These are phyloP conservation scores for Cyprinus carpio DNA, from an alignment of 2,113 vertebrate genomes.

Conservation along the genomic window DNA sequence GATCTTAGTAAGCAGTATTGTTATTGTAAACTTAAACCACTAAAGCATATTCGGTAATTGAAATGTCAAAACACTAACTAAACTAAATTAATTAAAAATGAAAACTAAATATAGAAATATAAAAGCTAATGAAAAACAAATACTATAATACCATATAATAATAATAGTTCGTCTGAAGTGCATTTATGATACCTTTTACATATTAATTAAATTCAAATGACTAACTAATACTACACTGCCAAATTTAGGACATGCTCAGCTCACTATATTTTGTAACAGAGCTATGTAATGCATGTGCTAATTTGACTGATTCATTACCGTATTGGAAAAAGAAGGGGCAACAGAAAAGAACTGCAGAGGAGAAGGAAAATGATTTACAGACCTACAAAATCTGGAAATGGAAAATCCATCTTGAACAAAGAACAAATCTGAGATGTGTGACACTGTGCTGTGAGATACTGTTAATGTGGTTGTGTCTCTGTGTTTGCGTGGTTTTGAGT, in stretches of 20 bases:
- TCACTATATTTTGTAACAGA: not conserved
- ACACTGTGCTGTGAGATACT: constrained; percentile 56
- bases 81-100: not conserved
- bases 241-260: not conserved
- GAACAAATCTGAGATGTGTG: constrained; percentile 42
- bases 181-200: not conserved
- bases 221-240: not conserved
- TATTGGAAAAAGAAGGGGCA: not conserved
- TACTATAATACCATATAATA: not conserved
- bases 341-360: not conserved
- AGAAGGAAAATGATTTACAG: constrained; percentile 47
- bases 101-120: not conserved
- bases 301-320: not conserved
- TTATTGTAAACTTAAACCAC: not conserved
- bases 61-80: not conserved
- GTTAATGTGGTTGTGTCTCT: not conserved
- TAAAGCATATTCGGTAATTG: not conserved
- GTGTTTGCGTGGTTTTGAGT: constrained; percentile 9
- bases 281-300: not conserved
- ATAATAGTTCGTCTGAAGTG: not conserved
- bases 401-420: constrained; percentile 51
- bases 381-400: constrained; percentile 43
- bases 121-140: not conserved
- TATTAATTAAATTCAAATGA: not conserved
- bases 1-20: not conserved